These are phyloP conservation scores for Zeus faber DNA, from an alignment of 2,113 vertebrate genomes.

Conservation along the genomic window DNA sequence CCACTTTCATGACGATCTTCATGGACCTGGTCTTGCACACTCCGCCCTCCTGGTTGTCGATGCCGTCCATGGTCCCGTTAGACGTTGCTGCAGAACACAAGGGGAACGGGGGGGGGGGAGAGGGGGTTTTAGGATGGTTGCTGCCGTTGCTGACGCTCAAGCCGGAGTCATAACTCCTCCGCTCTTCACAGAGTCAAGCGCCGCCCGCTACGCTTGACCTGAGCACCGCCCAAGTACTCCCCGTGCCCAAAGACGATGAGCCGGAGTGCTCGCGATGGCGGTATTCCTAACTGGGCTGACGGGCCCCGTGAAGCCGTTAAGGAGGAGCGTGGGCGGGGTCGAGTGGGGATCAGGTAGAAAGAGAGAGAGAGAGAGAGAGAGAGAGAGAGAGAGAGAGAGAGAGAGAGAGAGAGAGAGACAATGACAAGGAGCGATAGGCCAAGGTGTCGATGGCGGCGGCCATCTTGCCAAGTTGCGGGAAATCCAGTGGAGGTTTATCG, in stretches of 20 bases:
- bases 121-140: no score
- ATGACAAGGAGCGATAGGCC: neutral
- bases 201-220: no score
- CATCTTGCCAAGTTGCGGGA: conserved; percentile 28
- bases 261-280: conserved; percentile 49
- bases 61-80: conserved; percentile 96
- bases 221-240: no score
- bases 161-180: no score
- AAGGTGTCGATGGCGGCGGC: conserved; percentile 20
- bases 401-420: conserved; percentile 4
- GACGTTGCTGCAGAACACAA: conserved; percentile 83
- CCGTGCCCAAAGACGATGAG: conserved; percentile 53
- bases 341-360: neutral
- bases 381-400: conserved; percentile 4
- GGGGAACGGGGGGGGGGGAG: conserved; percentile 7
- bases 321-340: neutral
- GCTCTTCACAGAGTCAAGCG: no score
- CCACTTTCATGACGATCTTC: conserved; percentile 99
- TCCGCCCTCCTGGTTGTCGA: conserved; percentile 98
- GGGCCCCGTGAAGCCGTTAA: conserved; percentile 20
- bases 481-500: conserved; percentile 7
- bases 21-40: conserved; percentile 98
- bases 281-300: conserved; percentile 50
- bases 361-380: conserved; percentile 12
- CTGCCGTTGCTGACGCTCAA: no score